These are phyloP conservation scores for Gasterosteus nipponicus DNA, from an alignment of 2,113 vertebrate species.

Conservation along the genomic window DNA sequence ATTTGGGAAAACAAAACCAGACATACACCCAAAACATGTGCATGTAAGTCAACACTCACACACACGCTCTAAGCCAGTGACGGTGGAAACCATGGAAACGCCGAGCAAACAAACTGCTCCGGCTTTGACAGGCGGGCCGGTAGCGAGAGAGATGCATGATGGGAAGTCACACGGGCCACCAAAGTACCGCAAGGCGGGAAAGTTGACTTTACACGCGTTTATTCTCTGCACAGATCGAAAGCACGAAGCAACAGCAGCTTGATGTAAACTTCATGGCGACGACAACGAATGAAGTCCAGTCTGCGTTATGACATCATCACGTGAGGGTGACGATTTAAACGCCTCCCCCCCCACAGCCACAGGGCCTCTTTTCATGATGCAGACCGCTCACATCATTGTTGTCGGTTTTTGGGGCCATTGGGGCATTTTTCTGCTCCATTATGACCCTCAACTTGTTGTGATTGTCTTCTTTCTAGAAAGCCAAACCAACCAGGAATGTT, in stretches of 20 bases:
- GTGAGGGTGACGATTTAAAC: too few relatives aligned
- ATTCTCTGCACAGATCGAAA: slow-evolving; percentile 13
- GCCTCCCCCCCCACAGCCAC: background rate
- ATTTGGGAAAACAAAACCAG: slow-evolving; percentile 25
- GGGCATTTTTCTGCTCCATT: slow-evolving; percentile 26
- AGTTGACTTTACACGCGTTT: background rate
- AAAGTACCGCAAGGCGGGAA: background rate
- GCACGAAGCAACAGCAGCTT: background rate
- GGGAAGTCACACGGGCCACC: slow-evolving; percentile 19
- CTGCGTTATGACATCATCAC: too few relatives aligned
- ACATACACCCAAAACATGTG: background rate
- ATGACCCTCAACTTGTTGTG: slow-evolving; percentile 26
- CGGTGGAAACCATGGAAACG: slow-evolving; percentile 51
- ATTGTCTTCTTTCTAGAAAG: background rate
- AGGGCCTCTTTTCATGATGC: slow-evolving; percentile 8
- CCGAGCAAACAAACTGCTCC: slow-evolving; percentile 52
- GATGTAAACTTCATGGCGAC: too few relatives aligned
- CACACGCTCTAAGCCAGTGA: background rate
- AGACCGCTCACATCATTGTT: background rate
- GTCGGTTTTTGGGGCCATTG: background rate
- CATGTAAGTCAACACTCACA: slow-evolving; percentile 1
- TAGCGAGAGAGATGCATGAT: slow-evolving; percentile 35
- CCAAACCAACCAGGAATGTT: slow-evolving; percentile 9
- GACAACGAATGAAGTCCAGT: too few relatives aligned
- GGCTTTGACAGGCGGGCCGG: slow-evolving; percentile 27